A percentile compares a stretch with the other conserved stretches of the same genome.
These are phyloP conservation scores for Chamaea fasciata DNA, from an alignment of 2,113 vertebrate species.

Conservation along the genomic window DNA sequence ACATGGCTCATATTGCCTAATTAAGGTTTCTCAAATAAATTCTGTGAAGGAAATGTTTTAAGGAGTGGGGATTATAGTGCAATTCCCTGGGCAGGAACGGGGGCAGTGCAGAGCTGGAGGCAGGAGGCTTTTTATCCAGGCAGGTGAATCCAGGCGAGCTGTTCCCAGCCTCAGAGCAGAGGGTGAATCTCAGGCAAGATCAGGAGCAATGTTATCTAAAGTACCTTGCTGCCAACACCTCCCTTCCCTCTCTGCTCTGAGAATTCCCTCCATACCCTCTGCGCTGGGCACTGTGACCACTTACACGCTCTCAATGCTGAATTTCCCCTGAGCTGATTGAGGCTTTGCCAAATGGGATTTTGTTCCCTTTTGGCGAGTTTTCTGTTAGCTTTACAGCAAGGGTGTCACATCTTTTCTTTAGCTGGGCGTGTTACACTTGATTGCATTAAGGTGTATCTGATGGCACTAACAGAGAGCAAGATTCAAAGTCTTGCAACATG, in stretches of 20 bases:
- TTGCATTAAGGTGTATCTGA: constrained; percentile 38
- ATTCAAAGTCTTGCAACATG: constrained; percentile 43
- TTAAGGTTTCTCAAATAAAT: background rate
- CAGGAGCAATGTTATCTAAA: background rate
- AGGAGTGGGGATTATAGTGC: background rate
- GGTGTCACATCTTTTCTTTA: constrained; percentile 39
- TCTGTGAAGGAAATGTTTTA: background rate
- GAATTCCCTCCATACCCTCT: background rate
- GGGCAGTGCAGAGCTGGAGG: background rate
- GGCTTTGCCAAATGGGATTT: constrained; percentile 1
- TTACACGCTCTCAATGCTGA: accelerated
- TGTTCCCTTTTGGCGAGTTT: constrained; percentile 15
- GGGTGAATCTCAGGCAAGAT: constrained; percentile 18
- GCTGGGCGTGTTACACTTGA: background rate
- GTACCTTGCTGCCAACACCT: background rate
- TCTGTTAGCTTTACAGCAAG: constrained; percentile 10
- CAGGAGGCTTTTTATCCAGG: background rate
- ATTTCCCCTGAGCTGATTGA: constrained; percentile 6
- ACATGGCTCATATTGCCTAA: background rate
- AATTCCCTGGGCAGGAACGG: background rate
- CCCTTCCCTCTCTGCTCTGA: background rate
- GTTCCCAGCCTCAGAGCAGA: background rate
- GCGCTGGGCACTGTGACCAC: background rate
- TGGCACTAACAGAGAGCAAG: background rate
- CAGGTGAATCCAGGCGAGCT: background rate